Evolutionary conservation across 2,888 invertebrate species (phyloP), one percentile per base, ranked within the genome.

Genomic region (Phlogophora meticulosa): DNA sequence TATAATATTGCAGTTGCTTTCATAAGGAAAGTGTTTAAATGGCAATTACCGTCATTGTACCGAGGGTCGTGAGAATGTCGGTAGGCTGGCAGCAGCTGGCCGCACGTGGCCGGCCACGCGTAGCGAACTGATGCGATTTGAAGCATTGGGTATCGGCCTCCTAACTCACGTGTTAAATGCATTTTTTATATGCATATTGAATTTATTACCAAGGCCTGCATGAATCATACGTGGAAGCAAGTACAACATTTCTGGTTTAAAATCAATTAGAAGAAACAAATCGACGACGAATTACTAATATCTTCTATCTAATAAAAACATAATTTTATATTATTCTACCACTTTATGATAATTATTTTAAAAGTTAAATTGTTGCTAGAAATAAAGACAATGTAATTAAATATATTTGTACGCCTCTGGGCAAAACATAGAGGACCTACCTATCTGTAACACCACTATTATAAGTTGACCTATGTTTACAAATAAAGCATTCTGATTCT

Each of bases 121-220:
- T 83, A 65, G 59, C 86, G 65, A 86, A 87, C 76, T 76, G 78
- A 77, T 83, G 80, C 80, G 79, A 84, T 81, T 83, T 71, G 70
- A 78, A 76, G 71, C 82, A 78, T 73, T 81, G 71, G 76, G 65
- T 77, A 76, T 70, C 75, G 65, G 32, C 22, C 65, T 78, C 28
- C 28, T 28, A 2, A 28, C 58, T 80, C 87, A 85, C 86, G 83
- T 84, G 78, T 72, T 58, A 52, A 56, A 61, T 52, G 46, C 57
- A 59, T 46, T 72, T 77, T 74, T 45, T 49, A 45, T 42, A 61
- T 57, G 55, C 48, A 59, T 61, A 61, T 63, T 52, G 73, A 32
- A 48, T 57, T 62, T 55, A 52, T 51, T 48, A 58, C 42, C 60
- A 74, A 58, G 49, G 53, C 2, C 32, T 53, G 1, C 0, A 42